phyloP scores from a whole-genome alignment of 2,888 invertebrate genomes.

The Encarsia formosa region DNA sequence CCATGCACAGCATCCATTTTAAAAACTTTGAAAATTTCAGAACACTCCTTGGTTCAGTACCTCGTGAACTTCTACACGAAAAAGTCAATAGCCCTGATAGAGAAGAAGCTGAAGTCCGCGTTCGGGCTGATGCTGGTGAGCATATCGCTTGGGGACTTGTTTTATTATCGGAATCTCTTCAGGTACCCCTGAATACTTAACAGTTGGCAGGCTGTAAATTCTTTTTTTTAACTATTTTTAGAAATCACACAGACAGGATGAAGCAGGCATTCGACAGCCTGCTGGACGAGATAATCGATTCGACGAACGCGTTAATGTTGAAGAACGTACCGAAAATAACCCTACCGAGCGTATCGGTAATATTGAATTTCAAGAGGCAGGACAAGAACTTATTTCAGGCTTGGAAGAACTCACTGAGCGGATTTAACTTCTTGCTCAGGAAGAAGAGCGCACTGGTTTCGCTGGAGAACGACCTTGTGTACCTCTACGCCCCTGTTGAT shows the following conservation, averaged over 20 bases:
- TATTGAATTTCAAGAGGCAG: conserved; percentile 14
- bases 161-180: conserved; percentile 1
- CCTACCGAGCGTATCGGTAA: conserved; percentile 11
- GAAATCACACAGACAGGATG: conserved; percentile 1
- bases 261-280: conserved; percentile 8
- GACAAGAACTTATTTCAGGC: conserved; percentile 12
- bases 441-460: conserved; percentile 1
- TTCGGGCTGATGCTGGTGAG: conserved; percentile 13
- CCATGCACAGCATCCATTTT: background rate
- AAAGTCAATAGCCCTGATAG: conserved; percentile 2
- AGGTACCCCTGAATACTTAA: conserved; percentile 3
- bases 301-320: conserved; percentile 7
- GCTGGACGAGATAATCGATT: conserved; percentile 12
- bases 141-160: conserved; percentile 3
- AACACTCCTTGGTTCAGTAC: conserved; percentile 15
- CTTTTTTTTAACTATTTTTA: background rate
- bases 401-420: conserved; percentile 2
- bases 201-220: no score
- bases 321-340: conserved; percentile 3
- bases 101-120: conserved; percentile 8
- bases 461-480: conserved; percentile 7
- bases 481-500: conserved; percentile 13
- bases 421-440: conserved; percentile 13
- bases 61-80: conserved; percentile 7
- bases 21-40: conserved; percentile 3